These are phyloP conservation scores for Toxotes chatareus DNA, from an alignment of 2,113 vertebrate species.

Conservation along the genomic window DNA sequence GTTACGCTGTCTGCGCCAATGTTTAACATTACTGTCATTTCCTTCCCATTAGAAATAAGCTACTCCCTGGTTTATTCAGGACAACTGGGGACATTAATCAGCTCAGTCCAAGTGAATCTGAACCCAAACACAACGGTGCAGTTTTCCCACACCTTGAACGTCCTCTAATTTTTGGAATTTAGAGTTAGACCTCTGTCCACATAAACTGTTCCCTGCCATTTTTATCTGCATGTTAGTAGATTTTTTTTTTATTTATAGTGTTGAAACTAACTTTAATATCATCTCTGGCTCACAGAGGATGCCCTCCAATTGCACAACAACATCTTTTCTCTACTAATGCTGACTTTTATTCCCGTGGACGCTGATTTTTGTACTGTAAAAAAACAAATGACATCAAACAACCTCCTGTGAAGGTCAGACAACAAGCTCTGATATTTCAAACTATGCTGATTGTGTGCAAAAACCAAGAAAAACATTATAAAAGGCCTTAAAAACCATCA, in stretches of 20 bases:
- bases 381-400: too few species aligned
- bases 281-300: background rate
- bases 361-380: too few species aligned
- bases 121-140: background rate
- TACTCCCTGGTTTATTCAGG: background rate
- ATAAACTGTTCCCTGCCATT: background rate
- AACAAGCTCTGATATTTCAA: too few species aligned
- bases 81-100: background rate
- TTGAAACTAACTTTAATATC: background rate
- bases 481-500: background rate
- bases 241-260: background rate
- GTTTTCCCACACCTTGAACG: background rate
- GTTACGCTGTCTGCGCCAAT: background rate
- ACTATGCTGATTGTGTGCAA: too few species aligned
- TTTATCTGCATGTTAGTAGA: too few species aligned
- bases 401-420: too few species aligned
- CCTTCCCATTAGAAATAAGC: conserved; percentile 4
- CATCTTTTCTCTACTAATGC: too few species aligned
- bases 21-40: background rate
- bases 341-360: background rate
- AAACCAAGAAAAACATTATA: too few species aligned
- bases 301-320: too few species aligned
- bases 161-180: background rate
- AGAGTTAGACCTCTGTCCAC: too few species aligned
- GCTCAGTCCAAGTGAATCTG: background rate